Base-by-base conservation (phyloP, 2,113 vertebrate species). In the Cyprinus carpio region DNA sequence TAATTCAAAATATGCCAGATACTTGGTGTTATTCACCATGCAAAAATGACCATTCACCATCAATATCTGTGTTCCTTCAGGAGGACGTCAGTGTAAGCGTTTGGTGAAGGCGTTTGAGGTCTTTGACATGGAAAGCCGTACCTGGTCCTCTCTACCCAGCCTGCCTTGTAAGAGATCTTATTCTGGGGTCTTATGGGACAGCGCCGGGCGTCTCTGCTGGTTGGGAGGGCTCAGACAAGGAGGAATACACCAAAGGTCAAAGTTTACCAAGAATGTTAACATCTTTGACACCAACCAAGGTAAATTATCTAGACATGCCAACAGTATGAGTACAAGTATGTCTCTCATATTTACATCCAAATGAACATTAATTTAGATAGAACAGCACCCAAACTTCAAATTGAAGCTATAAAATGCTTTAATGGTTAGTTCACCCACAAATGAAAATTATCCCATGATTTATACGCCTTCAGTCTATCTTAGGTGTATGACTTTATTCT, bases 211-310 rank as follows among this genome's bases (percentile, higher is more conserved):
- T 82, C 90, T 99, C 86, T 98, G 96, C 92, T 96, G 98, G 84
- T 94, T 99, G 2, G 98, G 98, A 27, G 98, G 98, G 27, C 94
- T 99, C 85, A 92, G 97, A 37, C 97, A 99, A 88, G 97, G 97
- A 0, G 96, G 96, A 6, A 94, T 96, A 86, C 98, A 99, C 93
- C 94, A 97, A 43, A 96, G 95, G 89, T 98, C 98, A 89, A 99
- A 99, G 92, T 99, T 99, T 91, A 97, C 98, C 89, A 96, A 96
- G 92, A 99, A 97, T 0, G 93, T 99, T 92, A 98, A 98, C 16
- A 91, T 98, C 83, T 99, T 99, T 8, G 96, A 99, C 92, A 92
- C 97, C 76, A 96, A 94, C 23, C 97, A 98, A 91, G 97, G 98
- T 99, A 92, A 76, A 51, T 31, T 29, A 51, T 13, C 25, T 29